A percentile compares a stretch with the other conserved stretches of the same genome.
These are phyloP conservation scores for Lasioglossum leucozonium DNA, from an alignment of 2,888 invertebrate species.

Conservation along the genomic window DNA sequence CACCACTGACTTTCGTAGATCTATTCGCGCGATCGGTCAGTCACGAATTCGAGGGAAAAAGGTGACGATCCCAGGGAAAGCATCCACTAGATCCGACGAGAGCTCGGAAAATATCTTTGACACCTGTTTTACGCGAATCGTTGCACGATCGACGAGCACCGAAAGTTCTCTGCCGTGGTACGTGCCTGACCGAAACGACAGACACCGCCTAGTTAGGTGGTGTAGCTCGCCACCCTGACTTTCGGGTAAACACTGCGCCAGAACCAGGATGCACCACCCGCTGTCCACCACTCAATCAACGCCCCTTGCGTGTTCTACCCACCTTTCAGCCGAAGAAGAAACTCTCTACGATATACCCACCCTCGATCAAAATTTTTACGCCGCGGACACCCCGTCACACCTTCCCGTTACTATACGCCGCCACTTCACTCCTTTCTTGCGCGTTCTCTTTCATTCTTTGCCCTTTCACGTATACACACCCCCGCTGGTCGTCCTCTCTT, in stretches of 20 bases:
- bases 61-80: not conserved
- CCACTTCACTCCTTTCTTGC: slow-evolving; percentile 7
- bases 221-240: slow-evolving; percentile 59
- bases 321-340: slow-evolving; percentile 21
- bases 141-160: not conserved
- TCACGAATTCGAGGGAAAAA: not conserved
- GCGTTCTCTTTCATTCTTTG: not conserved
- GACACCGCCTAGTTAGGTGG: slow-evolving; percentile 63
- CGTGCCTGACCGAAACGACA: slow-evolving; percentile 37
- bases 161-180: slow-evolving; percentile 20
- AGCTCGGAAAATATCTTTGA: not conserved
- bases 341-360: slow-evolving; percentile 1
- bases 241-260: slow-evolving; percentile 72
- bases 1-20: slow-evolving; percentile 1
- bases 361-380: slow-evolving; percentile 12
- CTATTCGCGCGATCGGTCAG: not conserved
- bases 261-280: slow-evolving; percentile 67
- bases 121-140: not conserved
- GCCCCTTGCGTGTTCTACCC: slow-evolving; percentile 52
- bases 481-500: not conserved
- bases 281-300: slow-evolving; percentile 61
- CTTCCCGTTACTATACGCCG: not conserved
- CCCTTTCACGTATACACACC: slow-evolving; percentile 8
- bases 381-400: not conserved
- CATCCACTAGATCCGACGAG: not conserved